Conservation (phyloP, 53 echinoderm and acorn worm genomes). For the Echinometra lucunter region DNA sequence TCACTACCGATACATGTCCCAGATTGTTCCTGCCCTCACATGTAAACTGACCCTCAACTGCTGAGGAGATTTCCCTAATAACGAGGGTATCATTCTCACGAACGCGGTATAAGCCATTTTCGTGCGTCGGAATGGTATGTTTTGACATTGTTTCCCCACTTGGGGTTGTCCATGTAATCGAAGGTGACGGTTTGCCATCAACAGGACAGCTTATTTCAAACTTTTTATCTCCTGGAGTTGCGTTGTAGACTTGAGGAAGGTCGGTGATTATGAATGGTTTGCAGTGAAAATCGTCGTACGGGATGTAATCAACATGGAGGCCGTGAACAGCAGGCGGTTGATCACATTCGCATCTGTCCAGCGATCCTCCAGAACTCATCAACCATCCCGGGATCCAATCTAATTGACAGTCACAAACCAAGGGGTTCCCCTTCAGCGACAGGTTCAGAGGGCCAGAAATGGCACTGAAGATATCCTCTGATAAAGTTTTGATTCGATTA, state of each 20-base stretch:
- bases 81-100: conserved; percentile 36
- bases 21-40: conserved; percentile 43
- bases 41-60: background rate
- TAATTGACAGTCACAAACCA: conserved; percentile 45
- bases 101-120: conserved; percentile 32
- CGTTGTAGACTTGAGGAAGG: conserved; percentile 9
- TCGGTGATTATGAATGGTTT: background rate
- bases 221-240: background rate
- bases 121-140: background rate
- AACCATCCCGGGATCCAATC: conserved; percentile 49
- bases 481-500: background rate
- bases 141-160: background rate
- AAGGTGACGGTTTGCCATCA: conserved; percentile 36
- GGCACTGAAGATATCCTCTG: background rate
- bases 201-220: conserved; percentile 32
- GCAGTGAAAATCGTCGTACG: conserved; percentile 7
- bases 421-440: conserved; percentile 20
- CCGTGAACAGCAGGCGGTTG: conserved; percentile 52
- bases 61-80: conserved; percentile 1
- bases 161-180: conserved; percentile 39
- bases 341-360: conserved; percentile 33
- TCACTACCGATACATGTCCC: conserved; percentile 1
- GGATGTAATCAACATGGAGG: background rate
- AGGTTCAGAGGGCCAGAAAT: conserved; percentile 17
- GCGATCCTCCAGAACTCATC: background rate